These are phyloP conservation scores for Pterocles gutturalis DNA, from an alignment of 2,113 vertebrate species.

Conservation along the genomic window DNA sequence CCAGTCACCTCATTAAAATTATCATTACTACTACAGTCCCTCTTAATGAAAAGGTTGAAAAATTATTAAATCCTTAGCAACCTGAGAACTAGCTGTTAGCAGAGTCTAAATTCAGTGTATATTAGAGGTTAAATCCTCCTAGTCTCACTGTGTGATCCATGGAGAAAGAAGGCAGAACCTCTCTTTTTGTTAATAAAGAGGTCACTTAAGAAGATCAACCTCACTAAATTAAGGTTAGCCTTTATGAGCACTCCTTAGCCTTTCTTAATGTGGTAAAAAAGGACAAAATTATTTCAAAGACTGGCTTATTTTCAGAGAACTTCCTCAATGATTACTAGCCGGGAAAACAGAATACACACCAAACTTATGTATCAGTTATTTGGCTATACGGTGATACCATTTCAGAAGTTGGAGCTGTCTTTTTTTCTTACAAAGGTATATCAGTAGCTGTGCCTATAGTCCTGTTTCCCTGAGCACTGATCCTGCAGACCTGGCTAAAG, in stretches of 20 bases:
- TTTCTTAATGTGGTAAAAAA: neutral
- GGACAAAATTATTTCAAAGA: neutral
- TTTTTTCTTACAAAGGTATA: neutral
- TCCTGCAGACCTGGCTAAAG: neutral
- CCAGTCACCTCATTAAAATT: neutral
- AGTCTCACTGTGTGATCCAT: neutral
- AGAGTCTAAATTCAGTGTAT: neutral
- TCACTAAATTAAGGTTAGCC: neutral
- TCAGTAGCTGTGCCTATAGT: neutral
- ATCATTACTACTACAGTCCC: neutral
- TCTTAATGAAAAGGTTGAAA: neutral
- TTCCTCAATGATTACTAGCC: neutral
- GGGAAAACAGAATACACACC: neutral
- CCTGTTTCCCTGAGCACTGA: neutral
- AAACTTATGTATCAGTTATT: neutral
- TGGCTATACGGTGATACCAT: neutral
- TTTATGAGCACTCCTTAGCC: neutral
- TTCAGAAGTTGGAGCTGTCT: neutral
- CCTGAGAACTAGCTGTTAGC: neutral
- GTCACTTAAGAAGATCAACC: neutral
- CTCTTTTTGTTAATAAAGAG: neutral
- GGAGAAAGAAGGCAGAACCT: neutral
- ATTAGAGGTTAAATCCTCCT: neutral
- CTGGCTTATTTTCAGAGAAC: neutral
- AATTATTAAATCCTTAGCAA: neutral